A percentile compares a stretch with the other conserved stretches of the same genome.
phyloP scores from a whole-genome alignment of 2,888 invertebrate genomes.

The Syrista parreyssii region DNA sequence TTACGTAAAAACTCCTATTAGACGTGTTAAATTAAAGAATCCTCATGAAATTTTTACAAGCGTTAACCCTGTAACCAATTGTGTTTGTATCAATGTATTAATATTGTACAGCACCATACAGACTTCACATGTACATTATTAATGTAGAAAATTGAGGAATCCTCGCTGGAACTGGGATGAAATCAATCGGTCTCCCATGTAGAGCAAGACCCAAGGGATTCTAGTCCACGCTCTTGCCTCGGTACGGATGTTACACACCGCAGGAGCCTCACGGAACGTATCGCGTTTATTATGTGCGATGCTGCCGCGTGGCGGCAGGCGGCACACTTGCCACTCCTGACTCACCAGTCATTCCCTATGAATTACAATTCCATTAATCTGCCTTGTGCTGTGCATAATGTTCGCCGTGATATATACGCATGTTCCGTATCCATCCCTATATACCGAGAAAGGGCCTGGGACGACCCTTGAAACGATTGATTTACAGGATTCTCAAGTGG shows the following conservation, averaged over 20 bases:
- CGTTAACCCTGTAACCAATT: not conserved
- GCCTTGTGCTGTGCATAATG: conserved; percentile 21
- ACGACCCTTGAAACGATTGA: not conserved
- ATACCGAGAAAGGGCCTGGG: not conserved
- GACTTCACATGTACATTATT: not conserved
- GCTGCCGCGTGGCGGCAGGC: conserved; percentile 49
- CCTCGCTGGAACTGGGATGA: not conserved
- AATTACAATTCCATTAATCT: conserved; percentile 57
- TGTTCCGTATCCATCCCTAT: not conserved
- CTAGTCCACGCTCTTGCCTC: not conserved
- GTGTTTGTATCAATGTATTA: not conserved
- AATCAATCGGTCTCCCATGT: not conserved
- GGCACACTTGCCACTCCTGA: conserved; percentile 25
- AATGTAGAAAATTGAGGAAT: not conserved
- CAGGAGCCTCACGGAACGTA: not conserved
- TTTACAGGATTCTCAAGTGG: conserved; percentile 10
- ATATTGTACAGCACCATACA: not conserved
- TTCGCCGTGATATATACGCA: not conserved
- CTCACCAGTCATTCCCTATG: conserved; percentile 34
- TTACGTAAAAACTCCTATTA: not conserved
- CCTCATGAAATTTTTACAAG: not conserved
- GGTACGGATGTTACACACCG: not conserved
- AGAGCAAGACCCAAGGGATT: not conserved
- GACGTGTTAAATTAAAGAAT: not conserved
- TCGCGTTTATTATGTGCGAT: not conserved